phyloP scores from a whole-genome alignment of 2,888 invertebrate species.

The Hyles lineata region DNA sequence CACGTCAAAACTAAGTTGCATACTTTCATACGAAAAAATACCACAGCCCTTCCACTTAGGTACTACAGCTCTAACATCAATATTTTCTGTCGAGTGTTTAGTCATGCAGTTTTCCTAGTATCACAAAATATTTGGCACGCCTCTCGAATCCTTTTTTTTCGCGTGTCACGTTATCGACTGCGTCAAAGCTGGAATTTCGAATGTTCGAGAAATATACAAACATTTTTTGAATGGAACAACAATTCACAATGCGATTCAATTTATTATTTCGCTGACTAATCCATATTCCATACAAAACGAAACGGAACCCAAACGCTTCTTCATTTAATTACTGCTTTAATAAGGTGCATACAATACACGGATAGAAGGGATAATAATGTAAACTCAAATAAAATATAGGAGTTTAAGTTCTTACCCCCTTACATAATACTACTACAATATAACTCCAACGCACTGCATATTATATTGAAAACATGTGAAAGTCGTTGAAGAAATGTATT shows the following conservation, averaged over 20 bases:
- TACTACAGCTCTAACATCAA: neutral
- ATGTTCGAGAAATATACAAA: neutral
- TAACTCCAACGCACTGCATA: too few relatives aligned
- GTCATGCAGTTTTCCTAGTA: neutral
- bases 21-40: neutral
- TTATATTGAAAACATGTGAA: too few relatives aligned
- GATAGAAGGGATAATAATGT: too few relatives aligned
- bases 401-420: too few relatives aligned
- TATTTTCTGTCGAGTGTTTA: neutral
- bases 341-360: too few relatives aligned
- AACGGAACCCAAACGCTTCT: neutral
- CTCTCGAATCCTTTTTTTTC: neutral
- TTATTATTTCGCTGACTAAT: neutral
- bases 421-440: too few relatives aligned
- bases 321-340: neutral
- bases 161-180: neutral
- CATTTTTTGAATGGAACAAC: neutral
- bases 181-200: neutral
- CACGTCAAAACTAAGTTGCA: neutral
- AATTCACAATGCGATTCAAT: neutral
- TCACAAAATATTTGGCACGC: neutral
- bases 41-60: neutral
- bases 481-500: too few relatives aligned
- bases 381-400: too few relatives aligned
- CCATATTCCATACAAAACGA: neutral